Evolutionary conservation across 2,888 invertebrate species (phyloP).

Genomic region (Drosophila neutralis): DNA sequence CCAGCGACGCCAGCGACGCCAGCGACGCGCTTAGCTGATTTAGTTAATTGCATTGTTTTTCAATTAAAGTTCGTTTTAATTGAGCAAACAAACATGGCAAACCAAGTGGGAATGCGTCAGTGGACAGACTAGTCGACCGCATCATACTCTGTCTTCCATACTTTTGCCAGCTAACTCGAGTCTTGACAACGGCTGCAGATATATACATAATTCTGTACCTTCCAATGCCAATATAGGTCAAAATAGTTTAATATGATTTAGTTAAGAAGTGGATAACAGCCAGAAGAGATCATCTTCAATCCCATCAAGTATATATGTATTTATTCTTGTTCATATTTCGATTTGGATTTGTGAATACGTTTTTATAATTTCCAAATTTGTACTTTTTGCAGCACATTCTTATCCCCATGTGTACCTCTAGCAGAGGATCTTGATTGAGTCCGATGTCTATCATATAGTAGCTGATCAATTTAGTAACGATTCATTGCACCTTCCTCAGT

Average conservation of each 20-base stretch:
- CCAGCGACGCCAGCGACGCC: constrained; percentile 44
- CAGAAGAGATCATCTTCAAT: background rate
- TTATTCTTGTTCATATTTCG: background rate
- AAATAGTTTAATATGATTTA: background rate
- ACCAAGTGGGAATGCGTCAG: background rate
- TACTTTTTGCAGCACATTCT: background rate
- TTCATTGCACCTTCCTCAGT: background rate
- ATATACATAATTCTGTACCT: background rate
- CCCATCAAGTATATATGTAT: background rate
- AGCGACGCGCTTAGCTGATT: constrained; percentile 75
- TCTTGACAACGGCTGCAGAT: background rate
- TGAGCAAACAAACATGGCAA: constrained; percentile 70
- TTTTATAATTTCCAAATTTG: background rate
- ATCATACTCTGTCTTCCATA: constrained; percentile 4
- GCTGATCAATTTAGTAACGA: background rate
- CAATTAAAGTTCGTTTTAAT: constrained; percentile 79
- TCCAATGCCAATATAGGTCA: background rate
- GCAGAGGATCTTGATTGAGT: no score
- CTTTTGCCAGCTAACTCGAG: background rate
- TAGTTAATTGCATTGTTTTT: constrained; percentile 82
- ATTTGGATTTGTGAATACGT: background rate
- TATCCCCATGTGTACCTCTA: accelerated
- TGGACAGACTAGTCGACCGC: background rate
- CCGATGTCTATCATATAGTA: background rate
- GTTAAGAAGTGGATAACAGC: accelerated